Evolutionary conservation across 2,113 vertebrate genomes (phyloP).

Genomic region (Grus americana): DNA sequence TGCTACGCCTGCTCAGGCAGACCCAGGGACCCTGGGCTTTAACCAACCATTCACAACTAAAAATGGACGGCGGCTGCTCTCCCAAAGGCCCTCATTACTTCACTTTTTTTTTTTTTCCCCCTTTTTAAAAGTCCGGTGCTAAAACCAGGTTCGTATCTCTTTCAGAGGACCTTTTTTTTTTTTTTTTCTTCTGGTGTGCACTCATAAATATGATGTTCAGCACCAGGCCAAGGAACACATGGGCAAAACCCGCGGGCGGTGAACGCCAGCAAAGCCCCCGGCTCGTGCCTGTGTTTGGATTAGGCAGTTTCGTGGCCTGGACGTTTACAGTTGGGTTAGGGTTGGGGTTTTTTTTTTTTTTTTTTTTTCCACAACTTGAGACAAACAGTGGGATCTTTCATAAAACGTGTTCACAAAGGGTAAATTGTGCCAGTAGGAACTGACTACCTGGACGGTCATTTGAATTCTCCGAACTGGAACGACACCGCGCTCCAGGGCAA

Average conservation of each 20-base stretch:
- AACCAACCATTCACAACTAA: background rate
- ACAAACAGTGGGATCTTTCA: slow-evolving; percentile 68
- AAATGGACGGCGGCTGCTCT: fast-evolving
- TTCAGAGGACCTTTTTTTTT: background rate
- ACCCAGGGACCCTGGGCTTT: background rate
- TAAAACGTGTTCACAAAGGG: slow-evolving; percentile 53
- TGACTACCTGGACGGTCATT: slow-evolving; percentile 21
- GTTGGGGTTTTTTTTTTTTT: background rate
- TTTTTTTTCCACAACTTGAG: background rate
- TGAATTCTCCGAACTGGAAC: slow-evolving; percentile 43
- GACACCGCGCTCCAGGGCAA: background rate
- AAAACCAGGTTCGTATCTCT: background rate
- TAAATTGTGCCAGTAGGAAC: slow-evolving; percentile 63
- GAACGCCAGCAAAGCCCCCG: background rate
- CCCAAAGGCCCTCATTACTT: background rate
- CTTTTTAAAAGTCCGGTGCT: background rate
- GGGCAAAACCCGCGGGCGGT: background rate
- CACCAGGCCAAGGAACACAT: slow-evolving; percentile 37
- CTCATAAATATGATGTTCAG: slow-evolving; percentile 9
- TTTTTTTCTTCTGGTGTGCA: background rate
- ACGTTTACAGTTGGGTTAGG: background rate
- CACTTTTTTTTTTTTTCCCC: background rate
- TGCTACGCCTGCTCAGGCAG: fast-evolving
- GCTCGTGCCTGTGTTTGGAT: slow-evolving; percentile 63
- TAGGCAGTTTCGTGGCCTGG: slow-evolving; percentile 36